Percentiles rank a stretch among this genome's conserved stretches.
Conservation (phyloP, 2,888 invertebrate species). For the Dendrolimus pini region DNA sequence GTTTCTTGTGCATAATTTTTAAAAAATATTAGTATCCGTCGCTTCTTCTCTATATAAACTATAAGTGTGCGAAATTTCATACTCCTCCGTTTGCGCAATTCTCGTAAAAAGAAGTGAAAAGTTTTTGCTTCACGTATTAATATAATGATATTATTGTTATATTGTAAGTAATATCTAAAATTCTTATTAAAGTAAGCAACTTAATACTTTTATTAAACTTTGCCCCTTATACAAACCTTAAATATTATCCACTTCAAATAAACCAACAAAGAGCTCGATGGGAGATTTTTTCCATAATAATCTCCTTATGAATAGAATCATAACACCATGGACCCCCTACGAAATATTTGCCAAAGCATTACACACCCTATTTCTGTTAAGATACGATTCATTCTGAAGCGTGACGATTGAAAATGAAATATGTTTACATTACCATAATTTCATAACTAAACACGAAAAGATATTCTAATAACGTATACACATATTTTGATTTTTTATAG, state of each 20-base stretch:
- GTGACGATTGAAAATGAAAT: constrained; percentile 6
- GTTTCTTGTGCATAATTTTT: too few relatives aligned
- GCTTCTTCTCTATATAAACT: too few relatives aligned
- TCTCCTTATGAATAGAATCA: constrained; percentile 20
- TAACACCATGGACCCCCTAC: constrained; percentile 16
- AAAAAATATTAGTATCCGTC: too few relatives aligned
- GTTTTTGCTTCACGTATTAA: too few relatives aligned
- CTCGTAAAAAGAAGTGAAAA: too few relatives aligned
- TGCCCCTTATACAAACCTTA: constrained; percentile 32
- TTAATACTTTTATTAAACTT: constrained; percentile 45
- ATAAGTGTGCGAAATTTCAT: too few relatives aligned
- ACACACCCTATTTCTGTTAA: neutral
- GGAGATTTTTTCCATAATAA: constrained; percentile 32
- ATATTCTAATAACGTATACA: constrained; percentile 52
- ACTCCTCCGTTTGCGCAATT: too few relatives aligned
- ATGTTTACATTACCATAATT: constrained; percentile 57
- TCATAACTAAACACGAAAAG: constrained; percentile 61
- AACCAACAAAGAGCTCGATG: constrained; percentile 51
- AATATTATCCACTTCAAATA: constrained; percentile 36
- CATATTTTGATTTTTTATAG: constrained; percentile 57
- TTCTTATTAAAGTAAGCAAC: neutral
- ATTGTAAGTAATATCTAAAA: too few relatives aligned
- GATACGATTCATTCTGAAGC: neutral
- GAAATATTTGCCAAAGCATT: neutral
- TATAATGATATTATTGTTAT: too few relatives aligned